phyloP scores from a whole-genome alignment of 2,888 invertebrate genomes.

The Hyles lineata region DNA sequence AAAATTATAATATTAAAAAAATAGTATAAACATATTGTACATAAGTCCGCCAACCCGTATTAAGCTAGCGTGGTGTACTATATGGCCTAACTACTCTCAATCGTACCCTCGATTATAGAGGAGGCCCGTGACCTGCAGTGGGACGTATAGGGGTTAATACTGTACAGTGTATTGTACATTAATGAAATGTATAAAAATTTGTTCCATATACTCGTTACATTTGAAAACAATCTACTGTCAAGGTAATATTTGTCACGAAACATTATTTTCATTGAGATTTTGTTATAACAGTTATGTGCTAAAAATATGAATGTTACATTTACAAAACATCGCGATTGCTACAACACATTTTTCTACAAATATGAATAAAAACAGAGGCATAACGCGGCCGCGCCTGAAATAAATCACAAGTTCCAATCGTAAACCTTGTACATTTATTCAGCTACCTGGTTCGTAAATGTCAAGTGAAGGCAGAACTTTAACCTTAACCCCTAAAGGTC shows the following conservation, averaged over 20 bases:
- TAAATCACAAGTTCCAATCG: constrained; percentile 27
- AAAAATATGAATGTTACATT: not conserved
- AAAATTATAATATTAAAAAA: too few relatives aligned
- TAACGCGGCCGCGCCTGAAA: constrained; percentile 18
- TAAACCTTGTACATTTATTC: constrained; percentile 15
- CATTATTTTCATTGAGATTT: not conserved
- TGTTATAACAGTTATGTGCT: not conserved
- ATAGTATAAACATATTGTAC: too few relatives aligned
- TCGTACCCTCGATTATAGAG: too few relatives aligned
- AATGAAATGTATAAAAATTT: not conserved
- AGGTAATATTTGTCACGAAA: not conserved
- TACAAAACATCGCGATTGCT: not conserved
- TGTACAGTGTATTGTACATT: too few relatives aligned
- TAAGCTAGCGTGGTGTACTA: too few relatives aligned
- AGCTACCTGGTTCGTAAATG: constrained; percentile 39
- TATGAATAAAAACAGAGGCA: not conserved
- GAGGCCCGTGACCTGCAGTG: too few relatives aligned
- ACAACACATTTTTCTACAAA: not conserved
- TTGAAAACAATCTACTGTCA: not conserved
- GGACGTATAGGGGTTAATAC: too few relatives aligned
- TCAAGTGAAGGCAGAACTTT: constrained; percentile 40
- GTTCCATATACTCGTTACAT: not conserved
- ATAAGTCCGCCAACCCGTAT: too few relatives aligned
- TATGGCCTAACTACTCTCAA: too few relatives aligned
- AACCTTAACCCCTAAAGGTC: constrained; percentile 43